Evolutionary conservation across 2,888 invertebrate species (phyloP).

Genomic region (Epistrophe grossulariae): DNA sequence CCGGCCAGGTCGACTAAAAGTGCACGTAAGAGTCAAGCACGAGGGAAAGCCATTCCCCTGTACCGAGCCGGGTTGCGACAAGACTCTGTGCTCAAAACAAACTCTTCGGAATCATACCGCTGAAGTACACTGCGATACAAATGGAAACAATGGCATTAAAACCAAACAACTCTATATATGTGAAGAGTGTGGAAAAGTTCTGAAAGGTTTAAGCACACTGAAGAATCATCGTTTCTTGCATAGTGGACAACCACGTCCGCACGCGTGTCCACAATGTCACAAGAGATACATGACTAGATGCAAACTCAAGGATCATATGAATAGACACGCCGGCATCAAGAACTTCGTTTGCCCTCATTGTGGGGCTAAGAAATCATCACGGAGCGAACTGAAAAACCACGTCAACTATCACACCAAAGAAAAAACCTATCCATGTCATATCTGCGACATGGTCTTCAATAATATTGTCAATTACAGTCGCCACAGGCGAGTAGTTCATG

Average conservation of each 20-base stretch:
- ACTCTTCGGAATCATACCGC: conserved; percentile 81
- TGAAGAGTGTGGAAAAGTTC: conserved; percentile 81
- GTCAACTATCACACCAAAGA: conserved; percentile 82
- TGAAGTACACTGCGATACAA: conserved; percentile 78
- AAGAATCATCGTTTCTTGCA: conserved; percentile 82
- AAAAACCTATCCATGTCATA: conserved; percentile 82
- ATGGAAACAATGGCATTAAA: conserved; percentile 78
- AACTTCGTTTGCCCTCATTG: conserved; percentile 83
- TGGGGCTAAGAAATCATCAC: conserved; percentile 82
- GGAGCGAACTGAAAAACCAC: conserved; percentile 82
- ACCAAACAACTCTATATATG: conserved; percentile 80
- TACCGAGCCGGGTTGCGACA: conserved; percentile 80
- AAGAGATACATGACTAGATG: conserved; percentile 82
- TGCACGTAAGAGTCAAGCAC: conserved; percentile 81
- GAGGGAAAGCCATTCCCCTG: conserved; percentile 79
- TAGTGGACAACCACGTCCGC: conserved; percentile 81
- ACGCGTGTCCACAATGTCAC: conserved; percentile 82
- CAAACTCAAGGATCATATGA: conserved; percentile 82
- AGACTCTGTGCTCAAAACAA: conserved; percentile 80
- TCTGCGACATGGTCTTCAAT: conserved; percentile 81
- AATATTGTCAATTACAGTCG: conserved; percentile 81
- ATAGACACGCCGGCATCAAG: conserved; percentile 83
- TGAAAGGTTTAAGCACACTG: conserved; percentile 81
- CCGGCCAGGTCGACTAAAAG: conserved; percentile 80
- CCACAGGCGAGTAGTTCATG: conserved; percentile 82